Base-by-base conservation (phyloP, 2,888 invertebrate genomes). In the Andrena flavipes region DNA sequence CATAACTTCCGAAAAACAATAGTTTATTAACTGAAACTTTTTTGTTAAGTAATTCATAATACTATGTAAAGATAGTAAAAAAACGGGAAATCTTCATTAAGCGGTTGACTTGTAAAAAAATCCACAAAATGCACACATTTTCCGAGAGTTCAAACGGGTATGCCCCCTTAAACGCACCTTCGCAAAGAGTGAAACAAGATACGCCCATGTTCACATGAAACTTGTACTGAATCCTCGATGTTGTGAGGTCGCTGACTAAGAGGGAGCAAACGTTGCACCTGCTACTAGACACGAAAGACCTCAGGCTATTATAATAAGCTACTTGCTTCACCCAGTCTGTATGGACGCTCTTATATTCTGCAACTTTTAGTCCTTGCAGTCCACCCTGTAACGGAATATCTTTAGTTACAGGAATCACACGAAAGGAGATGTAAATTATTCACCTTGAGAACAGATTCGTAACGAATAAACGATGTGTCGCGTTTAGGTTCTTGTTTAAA, bases 281-380 rank as follows among this genome's bases (percentile, higher is more conserved):
- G 69, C 96, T 95, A 86, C 96, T 96, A 0, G 97, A 97, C 16
- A 97, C 95, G 64, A 97, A 95, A 87, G 96, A 95, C 91, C 96
- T 95, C 88, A 97, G 94, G 73, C 95, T 95, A 51, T 95, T 94
- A 89, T 96, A 96, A 94, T 95, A 97, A 76, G 95, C 95, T 62
- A 97, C 96, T 92, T 97, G 96, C 7, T 96, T 95, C 73, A 97
- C 96, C 95, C 97, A 96, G 90, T 97, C 96, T 4, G 93, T 92
- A 92, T 97, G 97, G 60, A 96, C 93, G 64, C 95, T 94, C 10
- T 91, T 92, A 88, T 96, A 94, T 93, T 96, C 96, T 81, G 92
- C 92, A n/a, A 96, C 93, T 78, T 92, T 92, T 89, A 96, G 89
- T 84, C 94, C 94, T 3, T 94, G 94, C 42, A 96, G 90, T 86